Base-by-base conservation (phyloP, 2,888 invertebrate genomes). In the Panopea generosa region DNA sequence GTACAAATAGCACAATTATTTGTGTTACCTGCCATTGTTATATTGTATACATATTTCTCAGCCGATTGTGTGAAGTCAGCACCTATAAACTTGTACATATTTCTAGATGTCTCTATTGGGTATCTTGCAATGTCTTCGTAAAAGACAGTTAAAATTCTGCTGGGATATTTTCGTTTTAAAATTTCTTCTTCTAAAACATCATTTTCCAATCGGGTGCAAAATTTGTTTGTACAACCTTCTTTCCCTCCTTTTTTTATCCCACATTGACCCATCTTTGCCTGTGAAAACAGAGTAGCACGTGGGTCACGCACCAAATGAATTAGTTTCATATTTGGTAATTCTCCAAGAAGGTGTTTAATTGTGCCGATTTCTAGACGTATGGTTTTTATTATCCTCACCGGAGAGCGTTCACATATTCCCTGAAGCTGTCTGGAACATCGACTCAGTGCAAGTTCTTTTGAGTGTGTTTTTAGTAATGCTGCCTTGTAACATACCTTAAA, bases 1-100 rank as follows among this genome's bases (percentile, higher is more conserved):
- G 79, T 75, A n/a, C 77, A 74, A 11, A 72, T 77, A 1, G 24
- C 27, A 27, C 79, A 74, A 24, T 69, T 56, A 50, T 77, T 53
- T 9, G 20, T 52, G n/a, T 65, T 52, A 24, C 66, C 66, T 7
- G 66, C 53, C 66, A 57, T 56, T n/a, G 66, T 66, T n/a, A 57
- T 40, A 20, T 57, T 47, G 1, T 18, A 29, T 16, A 66, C 50
- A 26, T 66, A 66, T n/a, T 56, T 11, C 18, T n/a, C 22, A n/a
- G 24, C 47, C 24, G 11, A 2, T 3, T 56, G 29, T 1, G 66
- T 66, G 11, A 45, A 49, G 18, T 47, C 20, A 18, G 57, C 24
- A 47, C 55, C 16, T 26, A 66, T 18, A 49, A 18, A 66, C 7
- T 49, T 16, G 57, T 57, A 66, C 22, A 66, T 4, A 14, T 47